Percentiles rank a stretch among this genome's conserved stretches.
These are phyloP conservation scores for Drosophila setifemur DNA, from an alignment of 1,140 invertebrate genomes.

Conservation along the genomic window DNA sequence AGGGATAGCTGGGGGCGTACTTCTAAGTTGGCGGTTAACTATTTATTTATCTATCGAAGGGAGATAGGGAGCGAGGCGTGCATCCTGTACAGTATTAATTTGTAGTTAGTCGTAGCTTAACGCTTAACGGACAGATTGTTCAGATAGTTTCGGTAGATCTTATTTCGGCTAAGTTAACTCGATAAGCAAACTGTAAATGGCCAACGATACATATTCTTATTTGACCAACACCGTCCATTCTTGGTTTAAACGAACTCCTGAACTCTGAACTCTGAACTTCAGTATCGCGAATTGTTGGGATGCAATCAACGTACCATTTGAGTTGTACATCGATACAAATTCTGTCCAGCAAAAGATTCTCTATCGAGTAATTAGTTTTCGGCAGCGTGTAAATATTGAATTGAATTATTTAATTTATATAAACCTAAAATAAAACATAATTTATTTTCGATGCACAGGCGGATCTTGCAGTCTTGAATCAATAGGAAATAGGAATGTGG, in stretches of 20 bases:
- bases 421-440: constrained; percentile 29
- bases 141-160: constrained; percentile 2
- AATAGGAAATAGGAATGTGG: constrained; percentile 19
- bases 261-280: neutral
- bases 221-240: constrained; percentile 64
- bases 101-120: constrained; percentile 73
- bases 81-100: constrained; percentile 78
- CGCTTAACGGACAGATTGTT: neutral
- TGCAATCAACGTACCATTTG: neutral
- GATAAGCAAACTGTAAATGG: constrained; percentile 44
- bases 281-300: neutral
- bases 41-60: constrained; percentile 13
- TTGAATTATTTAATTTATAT: no score
- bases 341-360: constrained; percentile 2
- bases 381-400: constrained; percentile 45
- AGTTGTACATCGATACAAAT: neutral
- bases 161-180: constrained; percentile 28
- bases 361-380: neutral
- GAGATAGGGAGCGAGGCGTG: constrained; percentile 38
- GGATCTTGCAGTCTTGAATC: constrained; percentile 67
- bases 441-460: constrained; percentile 59
- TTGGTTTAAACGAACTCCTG: constrained; percentile 34
- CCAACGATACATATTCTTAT: constrained; percentile 55
- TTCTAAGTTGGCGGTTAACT: constrained; percentile 65
- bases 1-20: constrained; percentile 81